Evolutionary conservation across 2,113 vertebrate genomes (phyloP).

Genomic region (Petaurus breviceps): DNA sequence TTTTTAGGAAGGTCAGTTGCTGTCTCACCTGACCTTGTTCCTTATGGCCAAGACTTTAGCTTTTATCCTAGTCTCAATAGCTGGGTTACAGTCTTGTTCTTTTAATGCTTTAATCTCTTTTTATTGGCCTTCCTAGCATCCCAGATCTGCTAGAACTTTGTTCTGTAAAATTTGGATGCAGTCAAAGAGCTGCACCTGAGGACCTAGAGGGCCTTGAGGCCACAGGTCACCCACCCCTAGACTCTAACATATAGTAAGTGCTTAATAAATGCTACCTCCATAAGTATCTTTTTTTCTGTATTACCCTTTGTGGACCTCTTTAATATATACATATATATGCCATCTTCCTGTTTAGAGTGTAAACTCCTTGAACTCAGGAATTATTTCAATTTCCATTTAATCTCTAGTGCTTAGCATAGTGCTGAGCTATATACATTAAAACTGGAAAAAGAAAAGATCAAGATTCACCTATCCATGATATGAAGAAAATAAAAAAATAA

Average conservation of each 20-base stretch:
- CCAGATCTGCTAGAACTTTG: too few relatives aligned
- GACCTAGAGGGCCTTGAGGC: too few relatives aligned
- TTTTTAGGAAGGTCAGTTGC: too few relatives aligned
- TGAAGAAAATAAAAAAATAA: background rate
- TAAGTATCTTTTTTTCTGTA: background rate
- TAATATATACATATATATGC: background rate
- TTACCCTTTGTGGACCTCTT: background rate
- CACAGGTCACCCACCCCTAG: too few relatives aligned
- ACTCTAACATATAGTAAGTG: background rate
- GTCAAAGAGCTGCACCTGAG: too few relatives aligned
- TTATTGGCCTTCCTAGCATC: too few relatives aligned
- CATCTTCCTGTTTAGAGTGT: background rate
- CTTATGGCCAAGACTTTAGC: too few relatives aligned
- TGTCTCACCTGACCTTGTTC: too few relatives aligned
- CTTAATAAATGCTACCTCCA: background rate
- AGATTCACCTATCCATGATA: background rate
- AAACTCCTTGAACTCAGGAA: background rate
- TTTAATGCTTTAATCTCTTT: too few relatives aligned
- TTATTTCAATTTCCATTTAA: background rate
- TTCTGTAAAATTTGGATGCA: too few relatives aligned
- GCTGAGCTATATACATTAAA: background rate
- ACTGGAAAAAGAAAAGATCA: background rate
- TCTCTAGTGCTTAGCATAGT: background rate
- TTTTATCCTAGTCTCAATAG: too few relatives aligned
- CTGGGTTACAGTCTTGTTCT: too few relatives aligned